Base-by-base conservation (phyloP, 35 echinoderm and acorn worm genomes). In the Lytechinus variegatus region DNA sequence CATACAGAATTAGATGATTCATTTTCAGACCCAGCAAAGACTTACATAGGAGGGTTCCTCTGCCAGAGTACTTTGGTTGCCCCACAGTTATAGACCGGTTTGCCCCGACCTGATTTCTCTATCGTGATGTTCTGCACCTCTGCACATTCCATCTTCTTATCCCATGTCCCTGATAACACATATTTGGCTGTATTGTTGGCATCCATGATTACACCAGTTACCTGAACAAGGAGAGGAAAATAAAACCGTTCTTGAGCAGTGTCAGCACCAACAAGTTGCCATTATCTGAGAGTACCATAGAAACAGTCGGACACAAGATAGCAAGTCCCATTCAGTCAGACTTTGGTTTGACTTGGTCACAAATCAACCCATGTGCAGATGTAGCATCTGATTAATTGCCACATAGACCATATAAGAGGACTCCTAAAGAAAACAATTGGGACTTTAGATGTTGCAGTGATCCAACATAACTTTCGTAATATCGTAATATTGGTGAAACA, bases 121-220 rank as follows among this genome's bases (percentile, higher is more conserved):
- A 95, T 66, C 24, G 95, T 96, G 52, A 96, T 97, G 54, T 99
- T 95, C 14, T 96, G 94, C 27, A 99, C 96, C 93, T 98, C 96
- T 28, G 98, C 98, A 92, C 92, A 97, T 91, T 99, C 98, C 87
- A 99, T 97, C 55, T 99, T 99, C 53, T 97, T 97, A 91, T 99
- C 98, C 98, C 98, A 99, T 24, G 98, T 99, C 13, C 98, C 98
- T 27, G 98, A 99, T 87, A 99, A 92, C 28, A 99, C 96, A 89
- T 96, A 99, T 94, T 95, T 99, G 60, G 98, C 97, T 28, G 96
- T 95, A 95, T 96, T 96, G 52, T 54, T 87, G 14, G 55, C 87
- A 91, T 99, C 97, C 58, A 96, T 95, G 16, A 99, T 96, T 9
- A 99, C 98, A 92, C 98, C 98, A 93, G 98, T 99, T 87, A 99